A percentile compares a stretch with the other conserved stretches of the same genome.
Evolutionary conservation across 2,797 vertebrate species (phyloP).

Genomic region (Petrocephalus sullivani): DNA sequence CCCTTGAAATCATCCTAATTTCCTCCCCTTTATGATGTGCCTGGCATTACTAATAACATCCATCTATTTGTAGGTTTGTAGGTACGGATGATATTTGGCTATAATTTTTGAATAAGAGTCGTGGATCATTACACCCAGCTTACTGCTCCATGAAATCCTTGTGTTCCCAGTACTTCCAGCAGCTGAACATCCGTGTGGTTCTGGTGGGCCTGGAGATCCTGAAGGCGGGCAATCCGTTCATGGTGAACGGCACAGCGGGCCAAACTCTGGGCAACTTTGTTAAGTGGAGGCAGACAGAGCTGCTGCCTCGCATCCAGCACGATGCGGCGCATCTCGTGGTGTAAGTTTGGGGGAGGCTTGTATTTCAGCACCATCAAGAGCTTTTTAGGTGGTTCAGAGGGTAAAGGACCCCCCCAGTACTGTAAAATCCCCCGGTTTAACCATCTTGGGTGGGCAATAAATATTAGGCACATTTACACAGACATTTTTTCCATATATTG

Average conservation of each 20-base stretch:
- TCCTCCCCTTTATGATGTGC: neutral
- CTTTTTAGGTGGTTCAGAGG: neutral
- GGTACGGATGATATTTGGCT: neutral
- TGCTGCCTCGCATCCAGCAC: slow-evolving; percentile 55
- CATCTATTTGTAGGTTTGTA: neutral
- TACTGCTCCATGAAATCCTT: neutral
- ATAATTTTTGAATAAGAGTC: neutral
- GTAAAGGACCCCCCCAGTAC: neutral
- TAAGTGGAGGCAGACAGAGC: slow-evolving; percentile 59
- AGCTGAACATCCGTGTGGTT: slow-evolving; percentile 74
- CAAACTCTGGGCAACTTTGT: slow-evolving; percentile 67
- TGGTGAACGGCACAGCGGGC: slow-evolving; percentile 55
- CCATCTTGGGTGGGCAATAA: neutral
- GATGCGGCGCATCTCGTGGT: slow-evolving; percentile 76
- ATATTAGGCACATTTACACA: neutral
- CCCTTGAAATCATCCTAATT: neutral
- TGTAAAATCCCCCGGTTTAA: neutral
- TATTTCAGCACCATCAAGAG: neutral
- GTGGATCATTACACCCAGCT: neutral
- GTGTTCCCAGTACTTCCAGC: slow-evolving; percentile 55
- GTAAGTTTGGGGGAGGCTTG: slow-evolving; percentile 53
- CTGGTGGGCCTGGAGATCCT: slow-evolving; percentile 75
- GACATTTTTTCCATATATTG: neutral
- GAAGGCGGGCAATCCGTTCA: slow-evolving; percentile 61
- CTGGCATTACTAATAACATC: neutral